These are phyloP conservation scores for Beroe ovata DNA, from an alignment of 37 sponge, comb jelly and placozoan species.

Conservation along the genomic window DNA sequence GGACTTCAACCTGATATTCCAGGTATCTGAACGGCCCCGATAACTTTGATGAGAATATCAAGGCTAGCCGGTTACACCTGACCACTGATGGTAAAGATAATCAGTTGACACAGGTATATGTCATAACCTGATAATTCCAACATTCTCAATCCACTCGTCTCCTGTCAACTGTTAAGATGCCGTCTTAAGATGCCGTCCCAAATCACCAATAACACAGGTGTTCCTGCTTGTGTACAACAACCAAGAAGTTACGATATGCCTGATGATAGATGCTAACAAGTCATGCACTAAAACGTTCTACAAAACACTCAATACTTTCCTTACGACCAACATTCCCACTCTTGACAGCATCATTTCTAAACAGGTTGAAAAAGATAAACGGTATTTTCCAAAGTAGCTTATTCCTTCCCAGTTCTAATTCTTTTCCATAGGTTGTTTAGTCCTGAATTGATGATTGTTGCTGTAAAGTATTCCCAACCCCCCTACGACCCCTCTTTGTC, in stretches of 20 bases:
- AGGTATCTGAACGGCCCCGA: slow-evolving; percentile 65
- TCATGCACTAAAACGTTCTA: slow-evolving; percentile 63
- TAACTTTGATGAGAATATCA: slow-evolving; percentile 53
- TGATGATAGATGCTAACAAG: slow-evolving; percentile 40
- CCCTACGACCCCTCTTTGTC: too few relatives aligned
- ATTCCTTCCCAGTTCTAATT: not conserved
- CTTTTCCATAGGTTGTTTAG: too few relatives aligned
- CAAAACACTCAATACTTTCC: slow-evolving; percentile 45
- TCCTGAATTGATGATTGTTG: too few relatives aligned
- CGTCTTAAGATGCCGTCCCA: too few relatives aligned
- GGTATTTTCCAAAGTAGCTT: not conserved
- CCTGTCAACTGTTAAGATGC: too few relatives aligned
- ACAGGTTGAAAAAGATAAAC: not conserved
- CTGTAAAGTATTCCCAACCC: too few relatives aligned
- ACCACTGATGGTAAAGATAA: slow-evolving; percentile 7
- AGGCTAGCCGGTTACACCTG: slow-evolving; percentile 55
- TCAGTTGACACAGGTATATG: slow-evolving; percentile 9
- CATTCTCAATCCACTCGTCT: not conserved
- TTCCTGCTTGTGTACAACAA: slow-evolving; percentile 65
- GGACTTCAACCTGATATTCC: not conserved
- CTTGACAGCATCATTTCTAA: slow-evolving; percentile 44
- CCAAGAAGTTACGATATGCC: slow-evolving; percentile 31
- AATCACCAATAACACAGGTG: too few relatives aligned
- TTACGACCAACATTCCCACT: slow-evolving; percentile 43
- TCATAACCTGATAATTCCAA: not conserved